Percentiles rank a stretch among this genome's conserved stretches.
These are phyloP conservation scores for Lepidocolaptes lacrymiger DNA, from an alignment of 2,797 vertebrate species.

Conservation along the genomic window DNA sequence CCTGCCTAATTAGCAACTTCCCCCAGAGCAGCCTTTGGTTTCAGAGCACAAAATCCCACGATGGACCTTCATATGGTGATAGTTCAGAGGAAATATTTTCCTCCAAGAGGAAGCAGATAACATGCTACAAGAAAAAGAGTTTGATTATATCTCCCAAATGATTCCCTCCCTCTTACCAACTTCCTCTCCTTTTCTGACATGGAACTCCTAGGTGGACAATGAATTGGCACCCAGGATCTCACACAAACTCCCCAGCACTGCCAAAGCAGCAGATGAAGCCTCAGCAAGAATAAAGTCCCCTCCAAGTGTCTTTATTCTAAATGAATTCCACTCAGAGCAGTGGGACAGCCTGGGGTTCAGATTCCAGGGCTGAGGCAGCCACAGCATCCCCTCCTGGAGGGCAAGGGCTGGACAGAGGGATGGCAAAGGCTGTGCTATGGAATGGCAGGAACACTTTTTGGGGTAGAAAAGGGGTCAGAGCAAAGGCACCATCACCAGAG, in stretches of 20 bases:
- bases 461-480: neutral
- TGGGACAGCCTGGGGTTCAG: neutral
- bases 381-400: neutral
- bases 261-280: neutral
- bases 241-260: neutral
- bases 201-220: neutral
- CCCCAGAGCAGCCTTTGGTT: neutral
- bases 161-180: conserved; percentile 7
- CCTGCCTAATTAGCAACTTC: conserved; percentile 46
- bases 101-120: conserved; percentile 53
- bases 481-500: neutral
- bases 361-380: neutral
- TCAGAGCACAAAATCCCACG: neutral
- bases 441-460: neutral
- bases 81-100: conserved; percentile 43
- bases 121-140: neutral
- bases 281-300: neutral
- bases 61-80: neutral
- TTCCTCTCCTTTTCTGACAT: conserved; percentile 17
- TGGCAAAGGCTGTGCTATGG: neutral
- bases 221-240: neutral
- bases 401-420: neutral
- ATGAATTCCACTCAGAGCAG: neutral
- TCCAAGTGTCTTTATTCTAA: neutral
- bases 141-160: conserved; percentile 25